Conservation (phyloP, 2,888 invertebrate genomes). For the Autographa gamma region DNA sequence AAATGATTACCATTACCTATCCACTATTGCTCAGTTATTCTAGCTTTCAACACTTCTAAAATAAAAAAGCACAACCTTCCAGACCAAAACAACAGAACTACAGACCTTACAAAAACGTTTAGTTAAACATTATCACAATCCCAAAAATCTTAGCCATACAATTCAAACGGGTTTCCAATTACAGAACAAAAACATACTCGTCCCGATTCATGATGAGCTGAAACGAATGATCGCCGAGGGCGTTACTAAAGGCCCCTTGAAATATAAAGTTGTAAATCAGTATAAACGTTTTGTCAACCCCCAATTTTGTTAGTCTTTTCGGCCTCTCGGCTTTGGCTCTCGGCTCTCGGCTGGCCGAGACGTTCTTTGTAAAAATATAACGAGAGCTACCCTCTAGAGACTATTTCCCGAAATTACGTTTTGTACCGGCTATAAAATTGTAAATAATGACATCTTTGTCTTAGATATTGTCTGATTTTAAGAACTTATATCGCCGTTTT, state of each 20-base stretch:
- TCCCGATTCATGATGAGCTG: background rate
- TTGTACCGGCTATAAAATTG: constrained; percentile 62
- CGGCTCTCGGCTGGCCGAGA: constrained; percentile 8
- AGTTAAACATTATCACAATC: background rate
- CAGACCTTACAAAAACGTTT: background rate
- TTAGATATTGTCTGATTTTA: constrained; percentile 25
- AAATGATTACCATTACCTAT: too few species aligned
- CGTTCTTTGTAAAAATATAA: constrained; percentile 48
- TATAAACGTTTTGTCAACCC: background rate
- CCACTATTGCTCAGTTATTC: too few species aligned
- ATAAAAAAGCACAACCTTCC: background rate
- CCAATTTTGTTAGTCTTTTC: constrained; percentile 22
- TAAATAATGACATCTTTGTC: constrained; percentile 56
- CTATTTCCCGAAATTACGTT: constrained; percentile 64
- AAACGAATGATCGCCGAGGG: constrained; percentile 10
- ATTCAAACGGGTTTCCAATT: background rate
- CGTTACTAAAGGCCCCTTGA: background rate
- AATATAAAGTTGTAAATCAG: constrained; percentile 14
- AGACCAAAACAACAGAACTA: background rate
- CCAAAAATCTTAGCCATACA: background rate
- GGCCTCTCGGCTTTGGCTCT: constrained; percentile 14
- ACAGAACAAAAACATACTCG: background rate
- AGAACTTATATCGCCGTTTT: background rate
- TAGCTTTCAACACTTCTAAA: background rate
- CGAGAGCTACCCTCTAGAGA: constrained; percentile 53